Base-by-base conservation (phyloP, 2,797 vertebrate species). In the Loris lydekkerianus region DNA sequence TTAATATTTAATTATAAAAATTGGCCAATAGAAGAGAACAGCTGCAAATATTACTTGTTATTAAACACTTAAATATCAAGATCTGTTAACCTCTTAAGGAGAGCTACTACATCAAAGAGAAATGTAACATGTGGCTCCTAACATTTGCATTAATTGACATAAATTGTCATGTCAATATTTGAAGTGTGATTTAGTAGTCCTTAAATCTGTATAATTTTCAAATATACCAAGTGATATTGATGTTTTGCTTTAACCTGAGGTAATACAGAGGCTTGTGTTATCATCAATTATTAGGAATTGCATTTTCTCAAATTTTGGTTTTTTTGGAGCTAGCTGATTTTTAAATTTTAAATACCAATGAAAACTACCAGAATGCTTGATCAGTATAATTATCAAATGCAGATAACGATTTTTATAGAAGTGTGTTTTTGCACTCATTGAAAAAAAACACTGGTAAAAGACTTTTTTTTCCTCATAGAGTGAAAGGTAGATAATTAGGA, bases 251-350 rank as follows among this genome's bases (percentile, higher is more conserved):
- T 77, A 86, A 63, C 8, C 29, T 61, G 15, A 81, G 34, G 10
- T 77, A 94, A 82, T 65, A 61, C 5, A 67, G 3, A 40, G 56
- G 23, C 3, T 89, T n/a, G 20, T 72, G 21, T 58, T 88, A 81
- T 21, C 10, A 40, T 8, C 43, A 43, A 91, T 89, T 75, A 69
- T 96, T 49, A 91, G 20, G 60, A 83, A 89, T 80, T 2, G 10
- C 53, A 5, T 63, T 95, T 61, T 58, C 7, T 2, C 49, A 81
- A 7, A 58, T 61, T 15, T 37, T 89, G 21, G 25, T 46, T 96
- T 86, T 25, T 85, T 87, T 91, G 53, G 15, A 53, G 23, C 77
- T 77, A 86, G 3, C 29, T 89, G 40, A 63, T 92, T 83, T 90
- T 76, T 89, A 72, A 92, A n/a, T 18, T 86, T 91, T 23, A 31